Evolutionary conservation across 2,113 vertebrate species (phyloP).

Genomic region (Toxotes jaculatrix): DNA sequence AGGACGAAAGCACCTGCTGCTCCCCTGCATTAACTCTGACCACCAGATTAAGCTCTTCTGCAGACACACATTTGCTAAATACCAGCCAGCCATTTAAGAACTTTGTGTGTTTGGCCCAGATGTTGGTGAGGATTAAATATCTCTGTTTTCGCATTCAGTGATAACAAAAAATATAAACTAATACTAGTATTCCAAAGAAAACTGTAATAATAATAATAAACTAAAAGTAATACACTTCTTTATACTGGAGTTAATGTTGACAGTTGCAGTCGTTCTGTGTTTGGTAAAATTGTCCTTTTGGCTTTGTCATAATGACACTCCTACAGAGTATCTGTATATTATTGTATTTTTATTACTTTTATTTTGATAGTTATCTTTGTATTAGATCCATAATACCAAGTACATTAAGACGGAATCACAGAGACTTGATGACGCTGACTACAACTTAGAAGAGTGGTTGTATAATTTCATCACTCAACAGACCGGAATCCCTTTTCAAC

Average conservation of each 20-base stretch:
- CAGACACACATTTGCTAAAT: background rate
- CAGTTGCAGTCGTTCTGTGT: background rate
- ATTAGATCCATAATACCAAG: background rate
- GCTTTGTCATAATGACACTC: background rate
- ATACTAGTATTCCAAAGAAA: too few species aligned
- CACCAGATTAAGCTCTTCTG: background rate
- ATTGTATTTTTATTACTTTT: background rate
- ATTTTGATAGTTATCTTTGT: background rate
- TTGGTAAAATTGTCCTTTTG: conserved; percentile 5
- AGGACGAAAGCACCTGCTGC: background rate
- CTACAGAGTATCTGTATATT: background rate
- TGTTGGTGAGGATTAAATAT: background rate
- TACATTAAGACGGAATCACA: background rate
- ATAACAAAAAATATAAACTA: background rate
- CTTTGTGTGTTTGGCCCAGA: background rate
- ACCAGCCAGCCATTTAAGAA: background rate
- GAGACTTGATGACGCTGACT: background rate
- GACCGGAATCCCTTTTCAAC: conserved; percentile 2
- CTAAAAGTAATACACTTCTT: background rate
- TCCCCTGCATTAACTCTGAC: background rate
- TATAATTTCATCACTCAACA: conserved; percentile 11
- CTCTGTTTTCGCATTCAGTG: background rate
- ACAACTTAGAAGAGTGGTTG: background rate
- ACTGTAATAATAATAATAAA: too few species aligned
- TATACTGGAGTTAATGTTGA: background rate